Evolutionary conservation across 2,113 vertebrate genomes (phyloP), one percentile per base, ranked within the genome.

Genomic region (Rhabdornis inornatus): DNA sequence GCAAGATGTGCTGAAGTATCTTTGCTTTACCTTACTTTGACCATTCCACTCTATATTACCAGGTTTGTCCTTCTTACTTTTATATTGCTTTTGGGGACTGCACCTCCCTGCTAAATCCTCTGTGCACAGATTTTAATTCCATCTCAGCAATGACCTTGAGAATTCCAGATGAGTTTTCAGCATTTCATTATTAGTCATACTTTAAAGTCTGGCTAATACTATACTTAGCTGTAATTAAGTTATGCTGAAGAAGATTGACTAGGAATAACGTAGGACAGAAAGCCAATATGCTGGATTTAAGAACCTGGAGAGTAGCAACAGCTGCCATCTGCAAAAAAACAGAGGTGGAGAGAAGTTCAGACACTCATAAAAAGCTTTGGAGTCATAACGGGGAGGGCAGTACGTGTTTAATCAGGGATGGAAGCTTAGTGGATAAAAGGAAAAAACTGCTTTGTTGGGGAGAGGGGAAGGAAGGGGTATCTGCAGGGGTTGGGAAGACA

Each of bases 401-500:
- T 90, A 94, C 78, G 66, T 94, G 91, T 92, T 91, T 94, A 78
- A 95, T 91, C 78, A 45, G 66, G 57, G 59, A 61, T 95, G 87
- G 89, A 89, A 89, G 84, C 94, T 94, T 83, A 92, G 70, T 96
- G 95, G 91, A 95, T 96, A 78, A 95, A 96, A 96, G 90, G 63
- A 76, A 66, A 69, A 94, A 86, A 92, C 37, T 52, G 61, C 91
- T 96, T 93, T 91, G 84, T 95, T 96, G 64, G 82, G 31, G 30
- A 68, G 47, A 68, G 70, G 78, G 84, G 79, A 87, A 92, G 91
- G 90, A 89, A 96, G 59, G 78, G 50, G 11, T 93, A 74, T 94
- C 92, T 90, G 83, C 87, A 92, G 94, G 95, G 63, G 65, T 69
- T 96, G 76, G 64, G 71, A 95, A 83, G 82, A 88, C 25, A 65